Evolutionary conservation across 2,888 invertebrate species (phyloP).

Genomic region (Drosophila aldrichi): DNA sequence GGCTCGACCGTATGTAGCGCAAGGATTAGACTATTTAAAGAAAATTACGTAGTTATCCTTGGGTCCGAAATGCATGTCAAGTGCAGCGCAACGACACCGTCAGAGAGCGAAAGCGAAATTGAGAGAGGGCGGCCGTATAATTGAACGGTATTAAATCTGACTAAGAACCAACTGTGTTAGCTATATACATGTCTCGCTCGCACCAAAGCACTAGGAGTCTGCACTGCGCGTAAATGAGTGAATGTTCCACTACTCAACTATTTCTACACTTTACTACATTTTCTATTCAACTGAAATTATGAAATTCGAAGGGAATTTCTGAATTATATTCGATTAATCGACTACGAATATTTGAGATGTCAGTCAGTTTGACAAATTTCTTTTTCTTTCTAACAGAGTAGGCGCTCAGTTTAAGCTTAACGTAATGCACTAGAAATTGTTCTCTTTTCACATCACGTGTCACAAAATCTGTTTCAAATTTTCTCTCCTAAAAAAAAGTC

Average conservation of each 20-base stretch:
- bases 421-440: not conserved
- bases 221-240: no score
- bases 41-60: slow-evolving; percentile 64
- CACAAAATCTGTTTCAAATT: not conserved
- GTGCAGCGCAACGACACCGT: slow-evolving; percentile 22
- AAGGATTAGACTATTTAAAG: slow-evolving; percentile 70
- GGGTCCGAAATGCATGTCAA: slow-evolving; percentile 49
- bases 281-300: not conserved
- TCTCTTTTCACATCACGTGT: no score
- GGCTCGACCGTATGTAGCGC: slow-evolving; percentile 64
- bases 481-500: no score
- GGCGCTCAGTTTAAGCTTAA: not conserved
- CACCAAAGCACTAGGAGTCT: not conserved
- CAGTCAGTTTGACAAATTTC: not conserved
- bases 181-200: slow-evolving; percentile 12
- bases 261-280: no score
- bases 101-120: slow-evolving; percentile 2
- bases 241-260: no score
- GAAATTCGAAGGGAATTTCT: not conserved
- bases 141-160: slow-evolving; percentile 12
- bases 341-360: no score
- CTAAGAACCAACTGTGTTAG: not conserved
- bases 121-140: slow-evolving; percentile 15
- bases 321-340: not conserved
- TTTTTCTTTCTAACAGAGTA: not conserved